These are phyloP conservation scores for Malurus splendens DNA, from an alignment of 2,797 vertebrate species.

Conservation along the genomic window DNA sequence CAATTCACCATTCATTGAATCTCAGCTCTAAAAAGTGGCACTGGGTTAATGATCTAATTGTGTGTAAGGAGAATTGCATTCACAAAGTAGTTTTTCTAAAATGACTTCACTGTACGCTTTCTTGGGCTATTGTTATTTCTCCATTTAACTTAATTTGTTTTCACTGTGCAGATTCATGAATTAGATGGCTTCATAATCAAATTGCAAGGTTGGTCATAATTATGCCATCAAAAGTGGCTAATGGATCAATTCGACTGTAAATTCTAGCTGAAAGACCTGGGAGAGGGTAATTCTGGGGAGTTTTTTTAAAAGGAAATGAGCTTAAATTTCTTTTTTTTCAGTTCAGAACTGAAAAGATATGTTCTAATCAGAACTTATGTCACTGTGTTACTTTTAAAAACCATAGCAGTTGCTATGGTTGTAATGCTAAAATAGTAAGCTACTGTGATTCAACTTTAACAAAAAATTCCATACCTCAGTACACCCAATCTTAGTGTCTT, in stretches of 20 bases:
- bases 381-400: not conserved
- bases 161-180: not conserved
- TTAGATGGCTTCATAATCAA: slow-evolving; percentile 22
- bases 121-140: slow-evolving; percentile 13
- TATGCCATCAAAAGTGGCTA: not conserved
- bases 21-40: not conserved
- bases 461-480: not conserved
- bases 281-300: not conserved
- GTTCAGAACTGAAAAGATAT: not conserved
- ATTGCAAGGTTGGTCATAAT: not conserved
- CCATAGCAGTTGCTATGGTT: not conserved
- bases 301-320: not conserved
- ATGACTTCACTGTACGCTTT: not conserved
- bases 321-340: not conserved
- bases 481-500: not conserved
- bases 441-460: not conserved
- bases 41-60: slow-evolving; percentile 3
- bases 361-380: not conserved
- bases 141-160: slow-evolving; percentile 24
- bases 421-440: not conserved
- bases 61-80: not conserved
- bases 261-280: not conserved
- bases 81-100: slow-evolving; percentile 12
- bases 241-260: not conserved
- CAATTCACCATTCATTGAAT: not conserved